Evolutionary conservation across 2,797 vertebrate species (phyloP).

Genomic region (Echeneis naucrates): DNA sequence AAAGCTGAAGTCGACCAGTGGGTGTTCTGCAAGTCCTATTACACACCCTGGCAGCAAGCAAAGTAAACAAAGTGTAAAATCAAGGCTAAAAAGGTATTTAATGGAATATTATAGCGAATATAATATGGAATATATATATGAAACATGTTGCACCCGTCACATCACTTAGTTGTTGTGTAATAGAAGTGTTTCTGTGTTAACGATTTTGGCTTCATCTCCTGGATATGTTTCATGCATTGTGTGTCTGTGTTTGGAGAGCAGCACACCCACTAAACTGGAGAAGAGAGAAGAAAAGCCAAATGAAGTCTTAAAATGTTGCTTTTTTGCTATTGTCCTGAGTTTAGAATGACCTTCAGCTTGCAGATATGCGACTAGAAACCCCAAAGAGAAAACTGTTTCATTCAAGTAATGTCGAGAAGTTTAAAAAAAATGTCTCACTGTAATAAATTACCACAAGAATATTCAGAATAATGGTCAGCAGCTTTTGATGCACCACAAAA

Average conservation of each 20-base stretch:
- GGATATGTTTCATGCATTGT: not conserved
- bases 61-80: constrained; percentile 44
- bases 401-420: not conserved
- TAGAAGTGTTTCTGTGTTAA: not conserved
- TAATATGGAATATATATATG: no score
- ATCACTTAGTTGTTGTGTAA: constrained; percentile 34
- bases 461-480: constrained; percentile 9
- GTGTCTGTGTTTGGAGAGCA: constrained; percentile 4
- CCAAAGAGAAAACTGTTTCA: no score
- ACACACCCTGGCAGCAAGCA: constrained; percentile 24
- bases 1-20: constrained; percentile 28
- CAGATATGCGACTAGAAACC: no score
- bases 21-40: constrained; percentile 22
- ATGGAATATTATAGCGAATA: constrained; percentile 14
- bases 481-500: constrained; percentile 14
- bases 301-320: not conserved
- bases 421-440: not conserved
- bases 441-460: not conserved
- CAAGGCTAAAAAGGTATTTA: constrained; percentile 19
- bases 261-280: constrained; percentile 1
- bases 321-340: not conserved
- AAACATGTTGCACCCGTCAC: constrained; percentile 44
- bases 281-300: not conserved
- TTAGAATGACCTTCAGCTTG: no score
- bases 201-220: constrained; percentile 12